Evolutionary conservation across 2,797 vertebrate species (phyloP), one percentile per base, ranked within the genome.

Genomic region (Galago senegalensis): DNA sequence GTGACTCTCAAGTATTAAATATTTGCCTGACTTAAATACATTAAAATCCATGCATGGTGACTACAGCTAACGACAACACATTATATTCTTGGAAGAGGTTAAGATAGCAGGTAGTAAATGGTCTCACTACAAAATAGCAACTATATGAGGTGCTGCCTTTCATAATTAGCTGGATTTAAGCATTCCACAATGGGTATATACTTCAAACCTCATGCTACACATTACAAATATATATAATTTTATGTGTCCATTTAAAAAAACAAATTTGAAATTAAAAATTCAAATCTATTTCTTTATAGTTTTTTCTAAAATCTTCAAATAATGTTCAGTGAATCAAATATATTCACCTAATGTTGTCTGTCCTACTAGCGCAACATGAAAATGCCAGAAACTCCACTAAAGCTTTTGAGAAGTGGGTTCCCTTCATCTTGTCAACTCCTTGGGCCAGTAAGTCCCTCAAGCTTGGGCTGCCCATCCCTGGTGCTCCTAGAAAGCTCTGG

Each of bases 291-390:
- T 69, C 40, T 46, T 40, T 53, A 81, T 72, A 95, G 75, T 93
- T 97, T 91, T 80, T 96, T 96, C 93, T 96, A 92, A 27, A 86
- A 96, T 94, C 89, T 97, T 96, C 65, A 94, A 97, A 46, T 92
- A 96, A 97, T 93, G 14, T 92, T 95, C 93, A 80, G 72, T 91
- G 87, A 97, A 97, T 96, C 97, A 96, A 98, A 95, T 97, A 96
- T 72, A 91, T 97, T 91, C 92, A 85, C 27, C 34, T 46, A 56
- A 69, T 96, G 25, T 82, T 72, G 12, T 76, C 53, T 65, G 17
- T 93, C 61, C 63, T 13, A 43, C 89, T 63, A 79, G 43, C 37
- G 90, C 18, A 79, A 67, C 49, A 84, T 2, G 5, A 73, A 80
- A 75, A 92, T 4, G 17, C 4, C 13, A 65, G 91, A 75, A 31